Evolutionary conservation across 2,888 invertebrate genomes (phyloP).

Genomic region (Drosophila mimica): DNA sequence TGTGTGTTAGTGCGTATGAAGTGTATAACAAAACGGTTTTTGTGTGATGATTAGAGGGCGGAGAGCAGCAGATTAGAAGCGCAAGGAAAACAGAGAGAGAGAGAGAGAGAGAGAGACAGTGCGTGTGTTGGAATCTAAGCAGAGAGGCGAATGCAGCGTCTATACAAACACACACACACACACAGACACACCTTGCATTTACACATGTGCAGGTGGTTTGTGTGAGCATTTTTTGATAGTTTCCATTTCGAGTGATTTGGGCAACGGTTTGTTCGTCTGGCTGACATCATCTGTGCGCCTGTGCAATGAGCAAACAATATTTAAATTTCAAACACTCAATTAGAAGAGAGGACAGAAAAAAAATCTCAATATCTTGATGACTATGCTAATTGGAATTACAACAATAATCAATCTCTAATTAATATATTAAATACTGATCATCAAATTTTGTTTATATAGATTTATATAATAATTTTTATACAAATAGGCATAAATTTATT

Average conservation of each 20-base stretch:
- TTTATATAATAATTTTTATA: not conserved
- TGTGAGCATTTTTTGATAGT: slow-evolving; percentile 30
- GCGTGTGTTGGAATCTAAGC: slow-evolving; percentile 4
- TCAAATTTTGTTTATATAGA: not conserved
- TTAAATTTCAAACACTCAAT: slow-evolving; percentile 60
- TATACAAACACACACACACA: not conserved
- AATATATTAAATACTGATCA: not conserved
- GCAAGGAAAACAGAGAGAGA: slow-evolving; percentile 7
- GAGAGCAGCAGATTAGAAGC: slow-evolving; percentile 20
- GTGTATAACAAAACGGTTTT: slow-evolving; percentile 37
- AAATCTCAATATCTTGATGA: not conserved
- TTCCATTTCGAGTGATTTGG: slow-evolving; percentile 29
- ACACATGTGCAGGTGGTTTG: slow-evolving; percentile 46
- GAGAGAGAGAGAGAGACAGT: slow-evolving; percentile 16
- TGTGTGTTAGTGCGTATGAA: slow-evolving; percentile 12
- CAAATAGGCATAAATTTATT: not conserved
- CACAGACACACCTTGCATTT: not conserved
- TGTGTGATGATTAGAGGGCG: slow-evolving; percentile 21
- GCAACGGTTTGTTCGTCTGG: slow-evolving; percentile 17
- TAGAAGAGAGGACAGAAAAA: slow-evolving; percentile 1
- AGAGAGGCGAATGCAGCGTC: slow-evolving; percentile 17
- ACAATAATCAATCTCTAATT: slow-evolving; percentile 5
- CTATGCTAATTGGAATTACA: not conserved
- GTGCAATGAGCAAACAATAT: slow-evolving; percentile 62
- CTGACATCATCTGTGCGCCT: slow-evolving; percentile 62